These are phyloP conservation scores for Semotilus atromaculatus DNA, from an alignment of 2,797 vertebrate genomes.

Conservation along the genomic window DNA sequence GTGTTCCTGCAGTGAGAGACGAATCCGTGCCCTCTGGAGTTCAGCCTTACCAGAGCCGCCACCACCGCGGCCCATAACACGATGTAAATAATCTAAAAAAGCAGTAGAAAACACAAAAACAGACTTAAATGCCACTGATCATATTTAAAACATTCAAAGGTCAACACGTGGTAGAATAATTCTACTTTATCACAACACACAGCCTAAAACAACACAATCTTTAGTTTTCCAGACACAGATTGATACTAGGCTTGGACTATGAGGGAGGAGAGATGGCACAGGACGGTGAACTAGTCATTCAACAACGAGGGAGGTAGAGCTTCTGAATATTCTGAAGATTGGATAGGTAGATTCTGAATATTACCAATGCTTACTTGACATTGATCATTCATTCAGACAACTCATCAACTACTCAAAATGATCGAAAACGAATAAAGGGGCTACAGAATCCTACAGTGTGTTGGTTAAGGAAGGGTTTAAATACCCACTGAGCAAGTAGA, in stretches of 20 bases:
- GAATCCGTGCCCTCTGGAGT: slow-evolving; percentile 81
- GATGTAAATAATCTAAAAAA: slow-evolving; percentile 71
- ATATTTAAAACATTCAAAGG: neutral
- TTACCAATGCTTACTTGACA: neutral
- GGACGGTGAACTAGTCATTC: neutral
- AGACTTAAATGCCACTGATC: neutral
- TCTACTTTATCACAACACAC: neutral
- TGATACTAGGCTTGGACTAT: neutral
- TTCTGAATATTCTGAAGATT: neutral
- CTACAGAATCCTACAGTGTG: neutral
- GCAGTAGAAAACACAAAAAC: neutral
- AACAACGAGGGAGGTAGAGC: neutral
- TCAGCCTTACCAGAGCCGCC: slow-evolving; percentile 64
- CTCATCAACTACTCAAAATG: neutral
- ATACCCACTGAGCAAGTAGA: slow-evolving; percentile 49
- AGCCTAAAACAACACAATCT: neutral
- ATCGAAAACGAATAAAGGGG: neutral
- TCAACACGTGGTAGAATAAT: neutral
- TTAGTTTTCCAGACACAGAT: neutral
- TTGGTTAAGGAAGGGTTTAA: slow-evolving; percentile 14
- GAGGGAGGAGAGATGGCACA: neutral
- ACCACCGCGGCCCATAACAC: slow-evolving; percentile 66
- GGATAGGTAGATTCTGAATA: neutral
- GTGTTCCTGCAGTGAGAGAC: slow-evolving; percentile 92
- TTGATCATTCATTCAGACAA: neutral